These are phyloP conservation scores for Lepisosteus oculatus DNA, from an alignment of 2,113 vertebrate genomes.

Conservation along the genomic window DNA sequence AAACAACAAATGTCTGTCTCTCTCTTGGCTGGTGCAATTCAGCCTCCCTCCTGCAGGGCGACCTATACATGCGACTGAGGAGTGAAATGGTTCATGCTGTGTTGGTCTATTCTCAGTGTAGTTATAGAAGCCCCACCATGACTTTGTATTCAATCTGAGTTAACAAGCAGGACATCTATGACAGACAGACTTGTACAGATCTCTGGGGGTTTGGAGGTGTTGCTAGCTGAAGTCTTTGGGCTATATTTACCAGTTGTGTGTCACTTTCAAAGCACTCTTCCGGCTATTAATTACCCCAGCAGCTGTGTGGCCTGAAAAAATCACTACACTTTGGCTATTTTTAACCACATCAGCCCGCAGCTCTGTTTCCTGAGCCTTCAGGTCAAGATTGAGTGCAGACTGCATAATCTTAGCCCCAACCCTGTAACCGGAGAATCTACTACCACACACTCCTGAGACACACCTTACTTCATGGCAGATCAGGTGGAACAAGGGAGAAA, in stretches of 20 bases:
- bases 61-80: background rate
- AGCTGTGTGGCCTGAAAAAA: conserved; percentile 1
- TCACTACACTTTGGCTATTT: too few relatives aligned
- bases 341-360: too few relatives aligned
- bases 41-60: conserved; percentile 5
- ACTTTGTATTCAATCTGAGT: too few relatives aligned
- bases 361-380: too few relatives aligned
- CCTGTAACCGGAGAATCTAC: too few relatives aligned
- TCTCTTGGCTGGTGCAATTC: background rate
- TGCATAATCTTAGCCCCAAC: too few relatives aligned
- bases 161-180: conserved; percentile 3
- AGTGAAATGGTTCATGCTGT: too few relatives aligned
- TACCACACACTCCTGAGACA: too few relatives aligned
- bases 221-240: conserved; percentile 32
- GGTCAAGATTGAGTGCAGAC: too few relatives aligned
- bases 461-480: too few relatives aligned
- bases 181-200: conserved; percentile 45
- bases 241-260: conserved; percentile 56
- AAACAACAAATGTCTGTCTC: background rate
- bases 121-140: background rate
- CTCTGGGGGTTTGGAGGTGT: conserved; percentile 41
- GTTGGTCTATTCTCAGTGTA: background rate
- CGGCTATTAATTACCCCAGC: conserved; percentile 10
- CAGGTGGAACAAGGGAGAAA: background rate
- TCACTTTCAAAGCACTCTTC: conserved; percentile 32